Percentiles rank a stretch among this genome's conserved stretches.
Conservation (phyloP, 2,113 vertebrate species). For the Pithys albifrons region DNA sequence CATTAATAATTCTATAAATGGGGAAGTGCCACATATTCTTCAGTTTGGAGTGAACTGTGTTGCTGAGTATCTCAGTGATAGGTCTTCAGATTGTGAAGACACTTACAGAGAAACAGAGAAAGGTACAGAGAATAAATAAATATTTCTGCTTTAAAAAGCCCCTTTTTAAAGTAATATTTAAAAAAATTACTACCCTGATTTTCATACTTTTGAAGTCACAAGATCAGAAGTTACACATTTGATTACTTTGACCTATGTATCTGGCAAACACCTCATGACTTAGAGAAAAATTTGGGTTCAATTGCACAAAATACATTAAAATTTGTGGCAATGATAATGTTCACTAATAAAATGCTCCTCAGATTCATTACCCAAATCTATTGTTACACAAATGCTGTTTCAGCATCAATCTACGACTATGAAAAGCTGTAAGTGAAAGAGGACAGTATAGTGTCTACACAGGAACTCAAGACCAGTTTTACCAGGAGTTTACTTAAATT, state of each 20-base stretch:
- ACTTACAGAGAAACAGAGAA: not conserved
- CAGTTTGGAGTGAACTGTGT: not conserved
- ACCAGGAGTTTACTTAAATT: not conserved
- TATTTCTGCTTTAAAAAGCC: not conserved
- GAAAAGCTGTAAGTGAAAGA: not conserved
- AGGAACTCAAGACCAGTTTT: not conserved
- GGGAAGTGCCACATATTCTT: not conserved
- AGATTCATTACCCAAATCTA: not conserved
- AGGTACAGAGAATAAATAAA: not conserved
- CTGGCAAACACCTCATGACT: not conserved
- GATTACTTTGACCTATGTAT: not conserved
- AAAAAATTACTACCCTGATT: not conserved
- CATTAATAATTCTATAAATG: not conserved
- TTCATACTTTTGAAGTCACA: not conserved
- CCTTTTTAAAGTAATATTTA: not conserved
- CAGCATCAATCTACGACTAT: not conserved
- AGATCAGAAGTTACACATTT: not conserved
- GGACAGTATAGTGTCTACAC: not conserved
- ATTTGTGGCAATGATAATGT: not conserved
- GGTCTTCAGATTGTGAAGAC: not conserved
- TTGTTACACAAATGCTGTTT: not conserved
- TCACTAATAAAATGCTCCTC: not conserved
- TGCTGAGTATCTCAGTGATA: not conserved
- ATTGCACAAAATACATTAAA: not conserved
- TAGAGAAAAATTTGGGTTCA: not conserved